These are phyloP conservation scores for Xiphias gladius DNA, from an alignment of 2,113 vertebrate genomes.

Conservation along the genomic window DNA sequence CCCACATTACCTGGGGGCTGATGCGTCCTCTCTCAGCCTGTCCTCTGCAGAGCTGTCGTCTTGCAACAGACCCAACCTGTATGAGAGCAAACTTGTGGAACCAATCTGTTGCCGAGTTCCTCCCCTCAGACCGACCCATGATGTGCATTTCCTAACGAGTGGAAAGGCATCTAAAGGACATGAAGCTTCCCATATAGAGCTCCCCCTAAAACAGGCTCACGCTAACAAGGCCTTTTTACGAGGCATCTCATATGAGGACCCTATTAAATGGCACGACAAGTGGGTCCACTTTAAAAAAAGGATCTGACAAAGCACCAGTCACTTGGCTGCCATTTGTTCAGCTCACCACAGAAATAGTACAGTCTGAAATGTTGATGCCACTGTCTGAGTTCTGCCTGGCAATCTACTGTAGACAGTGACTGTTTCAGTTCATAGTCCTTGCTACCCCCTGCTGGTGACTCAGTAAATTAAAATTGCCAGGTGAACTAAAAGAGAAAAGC, in stretches of 20 bases:
- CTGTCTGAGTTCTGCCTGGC: slow-evolving; percentile 12
- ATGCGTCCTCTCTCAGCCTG: not conserved
- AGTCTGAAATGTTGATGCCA: slow-evolving; percentile 11
- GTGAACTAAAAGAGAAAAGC: not conserved
- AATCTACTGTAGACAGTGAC: not conserved
- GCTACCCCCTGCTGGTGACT: slow-evolving; percentile 68
- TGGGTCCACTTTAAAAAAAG: slow-evolving; percentile 8
- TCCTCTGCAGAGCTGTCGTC: slow-evolving; percentile 46
- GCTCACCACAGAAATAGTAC: slow-evolving; percentile 14
- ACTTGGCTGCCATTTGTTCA: slow-evolving; percentile 25
- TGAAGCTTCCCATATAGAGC: not conserved
- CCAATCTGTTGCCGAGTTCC: slow-evolving; percentile 14
- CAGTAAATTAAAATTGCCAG: not conserved
- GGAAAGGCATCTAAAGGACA: not conserved
- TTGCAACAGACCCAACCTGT: slow-evolving; percentile 42
- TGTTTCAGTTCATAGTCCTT: not conserved
- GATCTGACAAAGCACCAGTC: slow-evolving; percentile 10
- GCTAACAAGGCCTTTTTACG: not conserved
- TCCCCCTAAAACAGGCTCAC: not conserved
- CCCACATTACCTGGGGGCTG: slow-evolving; percentile 22
- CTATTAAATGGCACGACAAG: slow-evolving; percentile 7
- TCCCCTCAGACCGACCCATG: slow-evolving; percentile 26
- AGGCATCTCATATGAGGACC: not conserved
- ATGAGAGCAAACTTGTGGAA: slow-evolving; percentile 1
- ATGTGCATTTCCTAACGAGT: slow-evolving; percentile 38